Conservation (phyloP, 2,113 vertebrate genomes). For the Struthio camelus region DNA sequence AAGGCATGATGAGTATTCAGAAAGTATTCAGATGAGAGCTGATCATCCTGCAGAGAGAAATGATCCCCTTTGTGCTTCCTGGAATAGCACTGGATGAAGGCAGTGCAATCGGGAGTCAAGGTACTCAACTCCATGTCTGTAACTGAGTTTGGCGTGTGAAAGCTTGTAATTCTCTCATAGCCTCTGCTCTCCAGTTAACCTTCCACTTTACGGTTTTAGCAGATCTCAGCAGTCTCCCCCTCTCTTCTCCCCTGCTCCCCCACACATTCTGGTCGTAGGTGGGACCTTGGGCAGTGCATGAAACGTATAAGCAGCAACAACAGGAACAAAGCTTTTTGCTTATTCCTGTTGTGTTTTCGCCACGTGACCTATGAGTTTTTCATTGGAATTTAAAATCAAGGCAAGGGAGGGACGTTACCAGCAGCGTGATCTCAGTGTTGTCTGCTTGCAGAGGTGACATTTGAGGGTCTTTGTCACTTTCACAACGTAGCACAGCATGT, state of each 20-base stretch:
- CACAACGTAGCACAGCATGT: fast-evolving
- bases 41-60: not conserved
- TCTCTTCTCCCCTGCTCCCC: not conserved
- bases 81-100: not conserved
- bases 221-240: not conserved
- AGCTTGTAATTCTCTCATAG: too few relatives aligned
- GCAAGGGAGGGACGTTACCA: not conserved
- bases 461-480: not conserved
- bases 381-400: not conserved
- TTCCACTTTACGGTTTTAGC: not conserved
- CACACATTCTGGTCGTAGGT: not conserved
- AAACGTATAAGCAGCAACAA: not conserved
- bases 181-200: not conserved
- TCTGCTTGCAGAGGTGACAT: not conserved
- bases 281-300: not conserved
- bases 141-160: not conserved
- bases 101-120: not conserved
- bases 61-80: not conserved
- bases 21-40: not conserved
- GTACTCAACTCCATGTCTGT: not conserved
- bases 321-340: not conserved
- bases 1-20: too few relatives aligned
- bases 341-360: not conserved
- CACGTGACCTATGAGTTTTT: not conserved
- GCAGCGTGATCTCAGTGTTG: not conserved